These are phyloP conservation scores for Micromys minutus DNA, from an alignment of 2,113 vertebrate genomes.

Conservation along the genomic window DNA sequence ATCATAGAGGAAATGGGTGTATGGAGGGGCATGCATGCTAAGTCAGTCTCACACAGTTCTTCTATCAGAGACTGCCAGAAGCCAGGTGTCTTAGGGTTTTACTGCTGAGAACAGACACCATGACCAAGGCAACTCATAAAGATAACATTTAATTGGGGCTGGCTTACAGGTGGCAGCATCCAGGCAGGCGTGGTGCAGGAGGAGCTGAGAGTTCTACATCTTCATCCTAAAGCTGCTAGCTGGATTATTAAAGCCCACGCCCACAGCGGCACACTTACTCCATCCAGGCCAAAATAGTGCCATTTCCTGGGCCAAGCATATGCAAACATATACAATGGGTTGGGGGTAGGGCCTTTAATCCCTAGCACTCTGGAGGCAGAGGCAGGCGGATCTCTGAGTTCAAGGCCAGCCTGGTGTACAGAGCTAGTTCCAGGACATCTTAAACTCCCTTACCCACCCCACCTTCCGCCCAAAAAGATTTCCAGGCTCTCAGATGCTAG, in stretches of 20 bases:
- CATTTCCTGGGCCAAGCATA: no score
- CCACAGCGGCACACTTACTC: no score
- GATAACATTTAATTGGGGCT: no score
- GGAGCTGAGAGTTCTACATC: no score
- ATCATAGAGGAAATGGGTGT: not conserved
- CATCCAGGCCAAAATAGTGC: no score
- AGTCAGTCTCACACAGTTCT: not conserved
- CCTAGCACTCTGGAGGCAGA: not conserved
- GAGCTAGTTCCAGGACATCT: not conserved
- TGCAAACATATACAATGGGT: not conserved
- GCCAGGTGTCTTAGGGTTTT: not conserved
- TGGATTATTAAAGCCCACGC: no score
- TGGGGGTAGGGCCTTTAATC: not conserved
- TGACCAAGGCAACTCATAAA: no score
- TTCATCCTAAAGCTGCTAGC: no score
- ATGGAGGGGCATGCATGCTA: not conserved
- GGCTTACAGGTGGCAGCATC: no score
- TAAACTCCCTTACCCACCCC: no score
- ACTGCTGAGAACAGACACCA: no score
- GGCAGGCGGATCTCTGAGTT: not conserved
- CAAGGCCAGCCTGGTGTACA: not conserved
- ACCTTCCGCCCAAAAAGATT: not conserved
- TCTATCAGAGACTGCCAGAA: not conserved
- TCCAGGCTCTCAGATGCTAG: not conserved
- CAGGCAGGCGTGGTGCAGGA: no score